A percentile compares a stretch with the other conserved stretches of the same genome.
phyloP scores from a whole-genome alignment of 2,113 vertebrate genomes.

The Mastomys coucha region DNA sequence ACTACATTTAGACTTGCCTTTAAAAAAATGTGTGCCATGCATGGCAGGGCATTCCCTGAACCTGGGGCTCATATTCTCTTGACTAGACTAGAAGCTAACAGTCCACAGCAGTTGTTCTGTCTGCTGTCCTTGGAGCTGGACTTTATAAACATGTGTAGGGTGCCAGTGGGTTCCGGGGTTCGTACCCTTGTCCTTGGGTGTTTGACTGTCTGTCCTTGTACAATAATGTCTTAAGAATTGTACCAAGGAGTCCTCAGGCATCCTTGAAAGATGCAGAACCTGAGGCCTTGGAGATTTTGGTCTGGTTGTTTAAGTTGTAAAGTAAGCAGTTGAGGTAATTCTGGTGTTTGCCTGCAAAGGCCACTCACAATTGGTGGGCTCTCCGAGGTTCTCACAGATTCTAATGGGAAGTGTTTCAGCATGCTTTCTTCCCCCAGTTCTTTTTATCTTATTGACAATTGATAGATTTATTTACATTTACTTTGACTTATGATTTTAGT shows the following conservation, averaged over 20 bases:
- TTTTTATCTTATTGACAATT: not conserved
- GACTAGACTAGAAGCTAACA: not conserved
- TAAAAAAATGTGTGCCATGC: not conserved
- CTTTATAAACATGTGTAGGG: not conserved
- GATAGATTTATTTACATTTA: constrained; percentile 33
- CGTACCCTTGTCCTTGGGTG: not conserved
- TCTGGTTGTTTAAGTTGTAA: constrained; percentile 36
- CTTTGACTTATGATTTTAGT: constrained; percentile 47
- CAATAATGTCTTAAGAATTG: not conserved
- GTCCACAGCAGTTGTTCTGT: not conserved
- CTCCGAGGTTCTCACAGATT: constrained; percentile 29
- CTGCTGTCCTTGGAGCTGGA: not conserved
- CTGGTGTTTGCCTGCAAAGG: not conserved
- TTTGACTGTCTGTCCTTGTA: no score
- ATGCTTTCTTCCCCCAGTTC: not conserved
- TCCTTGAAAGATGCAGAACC: not conserved
- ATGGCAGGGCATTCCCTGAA: not conserved
- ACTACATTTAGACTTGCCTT: not conserved
- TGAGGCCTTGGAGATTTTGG: not conserved
- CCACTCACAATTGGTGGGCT: not conserved
- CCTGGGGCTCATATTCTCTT: not conserved
- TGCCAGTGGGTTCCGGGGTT: not conserved
- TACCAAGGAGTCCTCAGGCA: not conserved
- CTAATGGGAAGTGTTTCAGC: constrained; percentile 32
- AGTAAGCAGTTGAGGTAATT: not conserved